These are phyloP conservation scores for Nemopilema nomurai DNA, from an alignment of 30 jellyfish, hydroid and myxozoan genomes.

Conservation along the genomic window DNA sequence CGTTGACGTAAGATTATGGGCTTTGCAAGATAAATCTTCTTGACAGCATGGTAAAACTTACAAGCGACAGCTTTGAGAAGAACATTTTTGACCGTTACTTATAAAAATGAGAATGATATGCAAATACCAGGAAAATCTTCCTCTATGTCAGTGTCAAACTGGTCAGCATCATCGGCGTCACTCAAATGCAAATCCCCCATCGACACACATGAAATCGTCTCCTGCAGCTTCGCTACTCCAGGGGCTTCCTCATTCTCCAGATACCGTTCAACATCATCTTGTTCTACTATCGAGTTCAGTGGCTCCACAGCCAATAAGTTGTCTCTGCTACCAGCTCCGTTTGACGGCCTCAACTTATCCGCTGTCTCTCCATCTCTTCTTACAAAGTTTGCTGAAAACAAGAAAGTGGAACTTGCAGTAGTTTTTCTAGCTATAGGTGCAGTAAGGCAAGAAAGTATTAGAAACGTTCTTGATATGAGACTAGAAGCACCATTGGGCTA, in stretches of 20 bases:
- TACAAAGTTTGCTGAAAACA: background rate
- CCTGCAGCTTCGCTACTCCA: background rate
- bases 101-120: background rate
- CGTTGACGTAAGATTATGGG: too few species aligned
- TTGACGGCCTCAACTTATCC: background rate
- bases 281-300: constrained; percentile 33
- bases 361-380: background rate
- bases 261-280: constrained; percentile 24
- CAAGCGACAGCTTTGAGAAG: background rate
- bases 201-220: background rate
- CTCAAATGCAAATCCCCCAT: constrained; percentile 5
- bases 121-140: constrained; percentile 62
- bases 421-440: background rate
- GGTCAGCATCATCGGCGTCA: constrained; percentile 33
- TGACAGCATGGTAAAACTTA: too few species aligned
- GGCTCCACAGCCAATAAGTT: constrained; percentile 23
- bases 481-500: too few species aligned
- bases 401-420: background rate
- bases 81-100: background rate
- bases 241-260: constrained; percentile 5
- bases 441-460: background rate
- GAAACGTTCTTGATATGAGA: too few species aligned
- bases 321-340: background rate
- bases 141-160: constrained; percentile 59
- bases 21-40: too few species aligned